Base-by-base conservation (phyloP, 2,797 vertebrate genomes). In the Sitta carolinensis region DNA sequence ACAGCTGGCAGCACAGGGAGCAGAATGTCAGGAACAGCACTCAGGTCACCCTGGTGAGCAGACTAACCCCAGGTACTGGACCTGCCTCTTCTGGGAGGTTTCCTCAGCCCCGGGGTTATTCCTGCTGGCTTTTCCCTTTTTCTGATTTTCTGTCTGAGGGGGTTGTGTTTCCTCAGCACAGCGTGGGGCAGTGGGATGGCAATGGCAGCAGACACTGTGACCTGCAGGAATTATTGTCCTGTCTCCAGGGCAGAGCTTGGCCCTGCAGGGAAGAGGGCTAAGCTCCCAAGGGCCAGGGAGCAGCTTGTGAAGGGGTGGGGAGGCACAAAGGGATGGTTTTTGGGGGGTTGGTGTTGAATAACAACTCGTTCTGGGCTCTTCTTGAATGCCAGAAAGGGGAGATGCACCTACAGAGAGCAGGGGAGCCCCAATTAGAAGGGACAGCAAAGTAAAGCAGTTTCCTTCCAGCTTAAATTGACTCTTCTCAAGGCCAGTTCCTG, bases 51-150 rank as follows among this genome's bases (percentile, higher is more conserved):
- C 72, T 83, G 75, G 57, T 67, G 50, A 77, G 29, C 78, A 55
- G 45, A 27, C 6, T 90, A 59, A 94, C 63, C 54, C 43, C 51
- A 54, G 84, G 85, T 54, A 79, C 67, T 5, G 45, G 50, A 89
- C 30, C 61, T 78, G 73, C 13, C 62, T 84, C 78, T 0, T 1
- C 14, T 73, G 57, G 61, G 64, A 91, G 38, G 34, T 84, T 94
- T 91, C 72, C 91, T 91, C 75, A 80, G 48, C 63, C 70, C 67
- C 4, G 20, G 52, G 84, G 70, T 95, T 84, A 52, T 72, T 88
- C 89, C 62, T 67, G 72, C 61, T 3, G 69, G 48, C 34, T 7
- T 86, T 74, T 63, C 36, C 14, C 16, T 75, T 87, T 64, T 54
- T 32, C 30, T 7, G 16, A 27, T 90, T 94, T 87, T 94, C 87